A percentile compares a stretch with the other conserved stretches of the same genome.
Evolutionary conservation across 2,888 invertebrate species (phyloP).

Genomic region (Melinaea menophilus): DNA sequence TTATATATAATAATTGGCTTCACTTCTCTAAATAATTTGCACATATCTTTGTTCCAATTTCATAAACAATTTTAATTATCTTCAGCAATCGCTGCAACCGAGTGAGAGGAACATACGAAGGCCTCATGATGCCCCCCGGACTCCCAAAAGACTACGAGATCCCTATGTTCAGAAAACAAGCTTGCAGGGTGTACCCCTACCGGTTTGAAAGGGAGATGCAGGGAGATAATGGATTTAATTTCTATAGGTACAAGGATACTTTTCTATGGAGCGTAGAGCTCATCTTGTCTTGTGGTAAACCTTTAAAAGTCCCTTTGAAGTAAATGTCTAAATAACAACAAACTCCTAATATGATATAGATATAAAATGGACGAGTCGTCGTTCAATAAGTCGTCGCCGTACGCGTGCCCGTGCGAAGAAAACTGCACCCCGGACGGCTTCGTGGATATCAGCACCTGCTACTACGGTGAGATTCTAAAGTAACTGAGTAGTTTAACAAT

Average conservation of each 20-base stretch:
- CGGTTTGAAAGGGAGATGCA: conserved; percentile 42
- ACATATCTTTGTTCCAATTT: background rate
- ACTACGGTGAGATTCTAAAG: conserved; percentile 78
- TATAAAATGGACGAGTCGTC: conserved; percentile 50
- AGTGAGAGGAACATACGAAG: conserved; percentile 85
- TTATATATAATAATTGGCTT: no score
- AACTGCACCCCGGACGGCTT: conserved; percentile 80
- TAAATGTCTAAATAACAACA: no score
- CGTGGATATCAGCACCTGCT: conserved; percentile 84
- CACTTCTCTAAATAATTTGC: no score
- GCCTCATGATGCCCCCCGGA: conserved; percentile 82
- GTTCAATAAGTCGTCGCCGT: conserved; percentile 57
- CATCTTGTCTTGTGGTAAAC: no score
- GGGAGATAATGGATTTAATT: conserved; percentile 73
- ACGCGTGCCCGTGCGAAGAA: conserved; percentile 81
- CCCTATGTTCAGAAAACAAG: conserved; percentile 85
- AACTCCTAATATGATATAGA: conserved; percentile 35
- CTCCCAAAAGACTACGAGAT: conserved; percentile 74
- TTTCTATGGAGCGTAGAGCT: no score
- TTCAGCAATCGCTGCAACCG: conserved; percentile 82
- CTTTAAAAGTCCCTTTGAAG: no score
- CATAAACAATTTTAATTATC: conserved; percentile 23
- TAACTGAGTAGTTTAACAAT: background rate
- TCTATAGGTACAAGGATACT: conserved; percentile 66
- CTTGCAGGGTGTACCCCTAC: conserved; percentile 84